phyloP scores from a whole-genome alignment of 2,113 vertebrate genomes.

The Oreochromis niloticus region DNA sequence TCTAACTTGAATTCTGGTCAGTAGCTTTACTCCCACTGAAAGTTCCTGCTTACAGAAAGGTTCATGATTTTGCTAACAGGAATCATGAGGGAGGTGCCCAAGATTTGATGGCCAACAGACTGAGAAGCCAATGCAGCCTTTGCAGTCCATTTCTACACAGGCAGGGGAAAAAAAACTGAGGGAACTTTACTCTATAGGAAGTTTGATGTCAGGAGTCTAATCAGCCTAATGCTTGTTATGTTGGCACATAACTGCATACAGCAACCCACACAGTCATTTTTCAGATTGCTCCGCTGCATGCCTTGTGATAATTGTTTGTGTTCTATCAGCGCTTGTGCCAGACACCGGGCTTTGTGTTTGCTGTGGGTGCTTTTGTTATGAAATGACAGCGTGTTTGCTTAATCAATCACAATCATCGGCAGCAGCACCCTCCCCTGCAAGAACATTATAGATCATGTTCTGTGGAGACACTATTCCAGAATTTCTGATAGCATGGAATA shows the following conservation, averaged over 20 bases:
- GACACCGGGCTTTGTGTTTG: background rate
- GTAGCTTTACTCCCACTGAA: background rate
- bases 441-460: background rate
- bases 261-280: background rate
- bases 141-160: background rate
- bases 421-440: background rate
- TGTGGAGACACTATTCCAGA: background rate
- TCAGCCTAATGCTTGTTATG: background rate
- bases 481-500: background rate
- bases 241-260: background rate
- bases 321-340: background rate
- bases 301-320: background rate
- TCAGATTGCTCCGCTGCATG: background rate
- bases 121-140: background rate
- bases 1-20: background rate
- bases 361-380: background rate
- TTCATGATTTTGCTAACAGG: background rate
- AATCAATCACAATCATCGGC: background rate
- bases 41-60: background rate
- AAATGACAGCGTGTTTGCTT: background rate
- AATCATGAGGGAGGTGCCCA: background rate
- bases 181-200: background rate
- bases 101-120: background rate
- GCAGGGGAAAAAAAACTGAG: background rate
- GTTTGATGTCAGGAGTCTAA: background rate